Base-by-base conservation (phyloP, 1,140 invertebrate genomes). In the Pseudoatta argentina region DNA sequence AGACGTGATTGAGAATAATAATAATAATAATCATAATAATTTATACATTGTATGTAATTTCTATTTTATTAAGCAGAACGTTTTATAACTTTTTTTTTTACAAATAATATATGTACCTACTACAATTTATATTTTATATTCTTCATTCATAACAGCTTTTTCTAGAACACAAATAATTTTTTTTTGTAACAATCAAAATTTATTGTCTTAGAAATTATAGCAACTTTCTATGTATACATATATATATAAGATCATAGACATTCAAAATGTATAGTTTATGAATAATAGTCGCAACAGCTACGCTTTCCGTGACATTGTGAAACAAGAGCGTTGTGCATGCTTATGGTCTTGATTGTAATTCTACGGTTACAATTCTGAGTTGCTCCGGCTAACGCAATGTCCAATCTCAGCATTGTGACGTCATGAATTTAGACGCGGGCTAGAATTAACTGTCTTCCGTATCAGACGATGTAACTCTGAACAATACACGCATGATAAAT, bases 401-500 rank as follows among this genome's bases (percentile, higher is more conserved):
- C 77, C 75, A 88, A 87, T 79, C 61, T 88, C 21, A 57, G 18
- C 44, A 88, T 85, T 85, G 86, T 30, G 61, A 79, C 69, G 67
- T 88, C 48, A 76, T 76, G 63, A 86, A 67, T 86, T 86, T 64
- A 86, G 88, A 76, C 73, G 34, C n/a, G 61, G 83, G 59, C 57
- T 79, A 34, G 61, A 73, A 88, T 88, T 86, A 85, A 63, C 61
- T 75, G 51, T 73, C 77, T 87, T 85, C 72, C 44, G 44, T 77
- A 67, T 59, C 73, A 76, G 34, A 64, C 27, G 66, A 24, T 61
- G 61, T n/a, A 86, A 59, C 77, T 86, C 59, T 18, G 24, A 86
- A 88, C 86, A 79, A 89, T 81, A 72, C 30, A 21, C 34, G 27
- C 27, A 86, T 57, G 86, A 86, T 89, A 48, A 72, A 24, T 76